These are phyloP conservation scores for Chrysolina americana DNA, from an alignment of 2,888 invertebrate species.

Conservation along the genomic window DNA sequence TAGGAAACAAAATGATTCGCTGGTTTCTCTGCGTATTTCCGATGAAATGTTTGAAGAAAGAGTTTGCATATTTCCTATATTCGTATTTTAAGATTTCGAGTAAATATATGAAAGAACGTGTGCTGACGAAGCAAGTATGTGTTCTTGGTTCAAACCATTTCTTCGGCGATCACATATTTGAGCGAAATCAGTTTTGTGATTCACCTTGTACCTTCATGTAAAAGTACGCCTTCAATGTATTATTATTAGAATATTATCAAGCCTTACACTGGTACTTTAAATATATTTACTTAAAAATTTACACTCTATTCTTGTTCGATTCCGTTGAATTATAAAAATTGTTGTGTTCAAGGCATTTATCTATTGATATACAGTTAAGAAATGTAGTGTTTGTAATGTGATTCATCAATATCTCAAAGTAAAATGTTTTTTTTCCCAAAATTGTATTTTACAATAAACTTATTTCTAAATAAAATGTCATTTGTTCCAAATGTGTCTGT, in stretches of 20 bases:
- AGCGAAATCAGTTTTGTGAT: constrained; percentile 14
- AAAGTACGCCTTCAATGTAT: constrained; percentile 9
- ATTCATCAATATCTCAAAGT: background rate
- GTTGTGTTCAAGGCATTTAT: background rate
- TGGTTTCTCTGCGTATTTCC: background rate
- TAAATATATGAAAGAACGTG: background rate
- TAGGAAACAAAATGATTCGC: background rate
- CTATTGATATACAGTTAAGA: background rate
- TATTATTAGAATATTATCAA: background rate
- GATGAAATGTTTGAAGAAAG: background rate
- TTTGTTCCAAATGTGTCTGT: no score
- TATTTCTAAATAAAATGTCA: no score
- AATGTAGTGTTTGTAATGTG: background rate
- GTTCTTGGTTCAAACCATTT: background rate
- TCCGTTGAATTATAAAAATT: background rate
- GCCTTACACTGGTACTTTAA: constrained; percentile 17
- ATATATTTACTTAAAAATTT: constrained; percentile 14
- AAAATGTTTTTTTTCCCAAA: no score
- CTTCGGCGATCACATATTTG: background rate
- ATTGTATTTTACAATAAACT: no score
- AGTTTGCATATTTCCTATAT: background rate
- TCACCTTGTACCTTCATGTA: constrained; percentile 13
- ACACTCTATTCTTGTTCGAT: background rate
- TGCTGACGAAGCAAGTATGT: no score
- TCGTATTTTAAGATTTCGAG: background rate